phyloP scores from a whole-genome alignment of 2,888 invertebrate species.

The Aromia moschata region DNA sequence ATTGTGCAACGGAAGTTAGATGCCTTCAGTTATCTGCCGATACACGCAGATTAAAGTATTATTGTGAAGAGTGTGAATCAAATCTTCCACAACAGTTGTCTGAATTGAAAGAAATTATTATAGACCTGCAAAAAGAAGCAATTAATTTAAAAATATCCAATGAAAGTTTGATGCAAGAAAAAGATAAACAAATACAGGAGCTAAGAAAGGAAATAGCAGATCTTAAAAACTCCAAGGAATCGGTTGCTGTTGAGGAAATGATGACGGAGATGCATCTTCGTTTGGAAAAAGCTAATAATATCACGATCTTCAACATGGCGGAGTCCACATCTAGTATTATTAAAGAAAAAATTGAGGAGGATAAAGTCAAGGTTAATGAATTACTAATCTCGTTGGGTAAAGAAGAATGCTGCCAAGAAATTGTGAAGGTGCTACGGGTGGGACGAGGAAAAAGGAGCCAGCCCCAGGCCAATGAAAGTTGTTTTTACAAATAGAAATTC shows the following conservation, averaged over 20 bases:
- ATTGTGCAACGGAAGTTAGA: no score
- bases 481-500: constrained; percentile 1
- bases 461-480: constrained; percentile 1
- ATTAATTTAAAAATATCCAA: no score
- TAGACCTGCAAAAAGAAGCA: no score
- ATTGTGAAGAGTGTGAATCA: no score
- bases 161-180: no score
- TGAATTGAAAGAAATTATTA: no score
- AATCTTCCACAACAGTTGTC: no score
- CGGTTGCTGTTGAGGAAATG: background rate
- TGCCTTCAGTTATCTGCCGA: no score
- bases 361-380: background rate
- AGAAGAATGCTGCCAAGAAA: background rate
- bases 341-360: background rate
- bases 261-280: background rate
- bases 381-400: background rate
- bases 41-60: no score
- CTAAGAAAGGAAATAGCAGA: no score
- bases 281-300: background rate
- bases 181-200: no score
- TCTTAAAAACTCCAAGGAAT: background rate
- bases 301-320: background rate
- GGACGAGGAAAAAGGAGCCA: background rate
- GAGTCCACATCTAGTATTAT: background rate
- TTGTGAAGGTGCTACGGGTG: background rate